These are phyloP conservation scores for Microctenopoma stevenorrisi DNA, from an alignment of 2,797 vertebrate genomes.

Conservation along the genomic window DNA sequence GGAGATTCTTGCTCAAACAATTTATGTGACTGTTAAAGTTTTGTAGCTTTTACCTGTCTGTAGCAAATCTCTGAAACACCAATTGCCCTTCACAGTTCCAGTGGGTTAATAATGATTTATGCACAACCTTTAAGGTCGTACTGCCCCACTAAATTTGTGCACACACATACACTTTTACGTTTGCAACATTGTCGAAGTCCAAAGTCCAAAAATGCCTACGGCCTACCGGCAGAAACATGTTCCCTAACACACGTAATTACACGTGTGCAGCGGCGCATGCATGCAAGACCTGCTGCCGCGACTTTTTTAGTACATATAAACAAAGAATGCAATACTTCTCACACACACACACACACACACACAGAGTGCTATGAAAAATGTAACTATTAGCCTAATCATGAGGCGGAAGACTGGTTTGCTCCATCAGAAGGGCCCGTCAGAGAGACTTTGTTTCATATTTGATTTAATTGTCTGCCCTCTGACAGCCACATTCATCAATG, in stretches of 20 bases:
- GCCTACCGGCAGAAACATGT: constrained; percentile 16
- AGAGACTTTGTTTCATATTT: constrained; percentile 99
- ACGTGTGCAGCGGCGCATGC: constrained; percentile 34
- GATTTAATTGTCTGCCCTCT: constrained; percentile 99
- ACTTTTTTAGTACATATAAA: constrained; percentile 52
- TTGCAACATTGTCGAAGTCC: constrained; percentile 33
- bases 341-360: constrained; percentile 25
- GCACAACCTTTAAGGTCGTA: constrained; percentile 30
- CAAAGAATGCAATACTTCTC: constrained; percentile 18
- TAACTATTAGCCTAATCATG: constrained; percentile 91
- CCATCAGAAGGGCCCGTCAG: constrained; percentile 96
- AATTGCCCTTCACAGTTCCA: not conserved
- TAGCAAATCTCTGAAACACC: not conserved
- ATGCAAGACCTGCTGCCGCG: constrained; percentile 40
- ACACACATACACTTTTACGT: not conserved
- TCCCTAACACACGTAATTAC: constrained; percentile 45
- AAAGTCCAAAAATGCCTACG: not conserved
- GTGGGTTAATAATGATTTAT: constrained; percentile 16
- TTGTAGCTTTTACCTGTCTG: not conserved
- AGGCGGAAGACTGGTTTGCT: constrained; percentile 94
- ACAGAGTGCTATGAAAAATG: constrained; percentile 81
- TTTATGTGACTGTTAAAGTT: not conserved
- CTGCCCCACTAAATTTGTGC: not conserved
- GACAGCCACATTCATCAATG: constrained; percentile 99
- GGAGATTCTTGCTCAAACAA: not conserved